Conservation (phyloP, 2,888 invertebrate species). For the Nomada fabriciana region DNA sequence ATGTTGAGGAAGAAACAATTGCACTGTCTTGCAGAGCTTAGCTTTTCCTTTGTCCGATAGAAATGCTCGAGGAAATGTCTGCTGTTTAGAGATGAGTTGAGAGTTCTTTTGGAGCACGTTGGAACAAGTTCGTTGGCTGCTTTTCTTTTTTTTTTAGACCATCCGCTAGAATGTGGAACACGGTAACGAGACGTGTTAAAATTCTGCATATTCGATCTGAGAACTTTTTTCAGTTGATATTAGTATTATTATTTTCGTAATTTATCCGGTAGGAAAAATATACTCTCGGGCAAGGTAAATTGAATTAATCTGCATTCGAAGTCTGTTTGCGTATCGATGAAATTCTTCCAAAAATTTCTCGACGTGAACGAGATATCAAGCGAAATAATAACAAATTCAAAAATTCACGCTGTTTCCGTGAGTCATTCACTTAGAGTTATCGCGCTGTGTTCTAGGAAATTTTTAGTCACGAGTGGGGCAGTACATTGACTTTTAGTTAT, state of each 20-base stretch:
- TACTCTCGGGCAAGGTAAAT: too few relatives aligned
- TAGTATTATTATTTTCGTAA: too few relatives aligned
- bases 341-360: not conserved
- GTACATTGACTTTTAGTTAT: not conserved
- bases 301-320: not conserved
- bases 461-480: not conserved
- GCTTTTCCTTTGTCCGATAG: not conserved
- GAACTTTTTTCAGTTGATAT: too few relatives aligned
- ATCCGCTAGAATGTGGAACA: not conserved
- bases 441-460: not conserved
- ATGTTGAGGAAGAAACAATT: not conserved
- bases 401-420: not conserved
- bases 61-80: not conserved
- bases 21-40: not conserved
- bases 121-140: not conserved
- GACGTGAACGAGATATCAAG: not conserved
- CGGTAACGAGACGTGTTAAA: not conserved
- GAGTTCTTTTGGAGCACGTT: not conserved
- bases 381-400: constrained; percentile 17
- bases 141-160: not conserved
- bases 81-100: not conserved
- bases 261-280: too few relatives aligned
- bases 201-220: not conserved
- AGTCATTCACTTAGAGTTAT: constrained; percentile 11
- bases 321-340: not conserved